phyloP scores from a whole-genome alignment of 2,113 vertebrate genomes.

The Hippolais icterina region DNA sequence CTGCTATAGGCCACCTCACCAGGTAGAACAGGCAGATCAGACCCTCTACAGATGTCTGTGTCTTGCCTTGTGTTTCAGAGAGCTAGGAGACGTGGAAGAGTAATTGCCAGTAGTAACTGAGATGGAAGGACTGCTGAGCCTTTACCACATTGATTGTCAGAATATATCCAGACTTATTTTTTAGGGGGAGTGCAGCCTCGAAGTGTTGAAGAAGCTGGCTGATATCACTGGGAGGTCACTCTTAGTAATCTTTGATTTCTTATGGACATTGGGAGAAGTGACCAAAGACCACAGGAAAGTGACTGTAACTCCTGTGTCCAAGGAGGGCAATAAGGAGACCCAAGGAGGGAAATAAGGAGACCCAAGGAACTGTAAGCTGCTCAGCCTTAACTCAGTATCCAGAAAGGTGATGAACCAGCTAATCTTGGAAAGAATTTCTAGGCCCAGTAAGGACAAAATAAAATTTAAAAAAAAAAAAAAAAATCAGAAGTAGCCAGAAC shows the following conservation, averaged over 20 bases:
- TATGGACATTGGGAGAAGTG: not conserved
- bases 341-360: not conserved
- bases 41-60: not conserved
- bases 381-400: not conserved
- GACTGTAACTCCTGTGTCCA: too few relatives aligned
- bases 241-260: not conserved
- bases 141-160: fast-evolving
- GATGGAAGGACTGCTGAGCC: not conserved
- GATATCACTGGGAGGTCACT: not conserved
- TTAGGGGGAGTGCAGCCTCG: not conserved
- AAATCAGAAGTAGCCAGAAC: not conserved
- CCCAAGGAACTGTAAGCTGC: not conserved
- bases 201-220: not conserved
- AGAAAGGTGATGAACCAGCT: not conserved
- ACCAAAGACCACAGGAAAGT: not conserved
- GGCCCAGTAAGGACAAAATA: not conserved
- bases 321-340: not conserved
- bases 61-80: not conserved
- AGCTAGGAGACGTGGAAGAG: not conserved
- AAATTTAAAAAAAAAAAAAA: too few relatives aligned
- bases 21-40: not conserved
- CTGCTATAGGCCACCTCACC: not conserved
- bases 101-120: not conserved
- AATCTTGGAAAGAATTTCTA: not conserved
- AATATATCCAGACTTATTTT: not conserved